phyloP scores from a whole-genome alignment of 2,888 invertebrate species.

The Drosophila helvetica region DNA sequence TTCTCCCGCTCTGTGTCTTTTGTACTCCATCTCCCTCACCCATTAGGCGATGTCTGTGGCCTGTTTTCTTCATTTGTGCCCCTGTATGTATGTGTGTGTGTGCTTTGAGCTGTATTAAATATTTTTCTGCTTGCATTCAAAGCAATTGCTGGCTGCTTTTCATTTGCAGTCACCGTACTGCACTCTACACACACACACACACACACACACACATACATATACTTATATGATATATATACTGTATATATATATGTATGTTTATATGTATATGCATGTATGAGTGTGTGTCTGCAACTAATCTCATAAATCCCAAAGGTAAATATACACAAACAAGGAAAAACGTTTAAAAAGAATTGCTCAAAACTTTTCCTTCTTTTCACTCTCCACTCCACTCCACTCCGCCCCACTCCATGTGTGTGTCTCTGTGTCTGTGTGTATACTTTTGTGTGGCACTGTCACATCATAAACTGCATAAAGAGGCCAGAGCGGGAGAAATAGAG shows the following conservation, averaged over 20 bases:
- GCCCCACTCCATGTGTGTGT: neutral
- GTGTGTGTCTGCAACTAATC: constrained; percentile 65
- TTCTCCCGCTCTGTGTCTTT: constrained; percentile 11
- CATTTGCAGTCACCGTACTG: constrained; percentile 63
- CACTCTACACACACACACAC: constrained; percentile 11
- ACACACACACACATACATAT: constrained; percentile 2
- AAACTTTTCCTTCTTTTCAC: constrained; percentile 47
- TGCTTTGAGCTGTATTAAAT: constrained; percentile 65
- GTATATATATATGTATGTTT: constrained; percentile 1
- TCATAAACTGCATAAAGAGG: constrained; percentile 22
- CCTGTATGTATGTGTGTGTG: constrained; percentile 31
- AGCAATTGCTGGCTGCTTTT: constrained; percentile 65
- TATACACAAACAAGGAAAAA: constrained; percentile 66
- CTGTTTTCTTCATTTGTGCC: constrained; percentile 4
- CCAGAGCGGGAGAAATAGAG: neutral
- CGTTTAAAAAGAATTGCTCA: constrained; percentile 72
- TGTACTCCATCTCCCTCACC: neutral
- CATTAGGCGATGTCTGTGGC: neutral
- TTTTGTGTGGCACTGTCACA: constrained; percentile 46
- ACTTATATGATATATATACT: neutral
- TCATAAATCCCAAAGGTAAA: constrained; percentile 79
- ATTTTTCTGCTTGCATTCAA: constrained; percentile 63
- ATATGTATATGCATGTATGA: neutral
- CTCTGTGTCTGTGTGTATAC: constrained; percentile 5
- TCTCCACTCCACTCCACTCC: constrained; percentile 1